These are phyloP conservation scores for Calonectris borealis DNA, from an alignment of 2,113 vertebrate genomes.

Conservation along the genomic window DNA sequence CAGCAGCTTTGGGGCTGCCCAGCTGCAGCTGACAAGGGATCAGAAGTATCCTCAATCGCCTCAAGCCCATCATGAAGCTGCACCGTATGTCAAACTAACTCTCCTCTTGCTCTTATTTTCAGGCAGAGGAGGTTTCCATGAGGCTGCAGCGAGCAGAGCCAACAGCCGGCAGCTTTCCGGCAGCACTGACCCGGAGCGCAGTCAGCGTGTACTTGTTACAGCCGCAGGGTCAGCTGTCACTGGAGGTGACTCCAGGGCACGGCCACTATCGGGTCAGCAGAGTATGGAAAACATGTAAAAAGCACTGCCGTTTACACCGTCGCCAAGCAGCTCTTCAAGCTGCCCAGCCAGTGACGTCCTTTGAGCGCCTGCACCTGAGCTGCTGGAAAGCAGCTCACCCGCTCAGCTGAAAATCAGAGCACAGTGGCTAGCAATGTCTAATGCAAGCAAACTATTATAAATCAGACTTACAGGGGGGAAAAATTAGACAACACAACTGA, in stretches of 20 bases:
- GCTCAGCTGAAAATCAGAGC: not conserved
- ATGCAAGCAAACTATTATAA: not conserved
- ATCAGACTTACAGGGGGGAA: not conserved
- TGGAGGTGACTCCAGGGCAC: not conserved
- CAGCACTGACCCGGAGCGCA: accelerated
- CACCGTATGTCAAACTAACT: not conserved
- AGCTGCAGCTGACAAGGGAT: not conserved
- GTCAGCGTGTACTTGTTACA: not conserved
- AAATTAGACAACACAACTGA: not conserved
- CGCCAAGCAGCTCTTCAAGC: not conserved
- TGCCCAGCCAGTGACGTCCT: too few relatives aligned
- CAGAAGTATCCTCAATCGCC: not conserved
- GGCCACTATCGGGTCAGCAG: not conserved
- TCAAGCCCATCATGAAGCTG: not conserved
- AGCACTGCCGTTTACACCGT: not conserved
- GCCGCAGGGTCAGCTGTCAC: not conserved
- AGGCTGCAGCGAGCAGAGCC: not conserved
- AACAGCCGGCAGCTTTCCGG: not conserved
- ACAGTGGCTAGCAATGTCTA: not conserved
- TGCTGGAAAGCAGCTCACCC: not conserved
- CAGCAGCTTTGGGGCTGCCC: not conserved
- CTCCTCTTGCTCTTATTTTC: not conserved
- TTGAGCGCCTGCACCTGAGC: not conserved
- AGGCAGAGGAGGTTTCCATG: not conserved
- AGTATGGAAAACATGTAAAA: not conserved